Percentiles rank a stretch among this genome's conserved stretches.
Conservation (phyloP, 2,797 vertebrate genomes). For the Ceryle rudis region DNA sequence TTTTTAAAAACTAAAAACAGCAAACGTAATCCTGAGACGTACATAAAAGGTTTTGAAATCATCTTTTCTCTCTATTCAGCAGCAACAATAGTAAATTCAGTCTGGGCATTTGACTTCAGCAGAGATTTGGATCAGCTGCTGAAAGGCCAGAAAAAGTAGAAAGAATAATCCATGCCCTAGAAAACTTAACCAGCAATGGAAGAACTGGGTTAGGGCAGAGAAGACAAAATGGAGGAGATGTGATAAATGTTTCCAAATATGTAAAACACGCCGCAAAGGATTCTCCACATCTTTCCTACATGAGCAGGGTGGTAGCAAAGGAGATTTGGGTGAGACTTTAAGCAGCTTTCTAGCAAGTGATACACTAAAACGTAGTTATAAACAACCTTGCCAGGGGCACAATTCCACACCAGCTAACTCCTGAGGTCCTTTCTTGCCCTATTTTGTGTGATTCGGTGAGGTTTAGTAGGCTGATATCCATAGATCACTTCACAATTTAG, state of each 20-base stretch:
- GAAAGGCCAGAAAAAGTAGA: neutral
- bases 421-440: neutral
- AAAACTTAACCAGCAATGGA: neutral
- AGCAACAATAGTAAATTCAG: neutral
- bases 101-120: neutral
- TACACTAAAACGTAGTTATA: neutral
- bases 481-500: neutral
- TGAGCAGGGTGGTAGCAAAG: neutral
- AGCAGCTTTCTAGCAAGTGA: neutral
- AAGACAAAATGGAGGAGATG: neutral
- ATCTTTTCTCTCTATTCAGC: slow-evolving; percentile 32
- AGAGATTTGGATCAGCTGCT: slow-evolving; percentile 36
- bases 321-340: neutral
- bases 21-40: slow-evolving; percentile 19
- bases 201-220: neutral
- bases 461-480: neutral
- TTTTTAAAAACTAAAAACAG: slow-evolving; percentile 28
- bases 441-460: neutral
- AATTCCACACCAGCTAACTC: neutral
- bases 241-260: neutral
- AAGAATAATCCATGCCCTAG: slow-evolving; percentile 22
- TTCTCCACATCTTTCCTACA: neutral
- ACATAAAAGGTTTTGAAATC: slow-evolving; percentile 9
- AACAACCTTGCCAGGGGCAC: neutral
- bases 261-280: neutral